phyloP scores from a whole-genome alignment of 2,113 vertebrate species.

The Lethenteron reissneri region DNA sequence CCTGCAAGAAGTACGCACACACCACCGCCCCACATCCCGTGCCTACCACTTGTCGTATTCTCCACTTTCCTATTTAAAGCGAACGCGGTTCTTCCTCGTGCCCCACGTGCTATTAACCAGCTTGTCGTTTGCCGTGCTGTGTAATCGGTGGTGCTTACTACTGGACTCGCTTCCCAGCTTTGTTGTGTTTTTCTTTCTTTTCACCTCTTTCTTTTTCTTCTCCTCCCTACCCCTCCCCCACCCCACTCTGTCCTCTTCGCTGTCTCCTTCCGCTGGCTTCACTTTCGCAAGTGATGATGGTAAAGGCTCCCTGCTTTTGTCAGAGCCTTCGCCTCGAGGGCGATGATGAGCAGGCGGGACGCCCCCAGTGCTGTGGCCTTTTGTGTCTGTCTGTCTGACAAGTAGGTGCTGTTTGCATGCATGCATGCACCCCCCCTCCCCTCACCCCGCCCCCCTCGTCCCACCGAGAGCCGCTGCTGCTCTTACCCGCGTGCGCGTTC shows the following conservation, averaged over 20 bases:
- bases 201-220: conserved; percentile 23
- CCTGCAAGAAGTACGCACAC: conserved; percentile 59
- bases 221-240: conserved; percentile 16
- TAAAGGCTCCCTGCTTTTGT: neutral
- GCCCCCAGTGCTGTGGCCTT: conserved; percentile 4
- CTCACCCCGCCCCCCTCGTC: too few relatives aligned
- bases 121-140: neutral
- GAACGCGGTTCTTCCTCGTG: too few relatives aligned
- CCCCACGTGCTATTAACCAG: neutral
- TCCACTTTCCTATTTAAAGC: too few relatives aligned
- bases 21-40: neutral
- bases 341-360: neutral
- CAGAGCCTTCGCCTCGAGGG: too few relatives aligned
- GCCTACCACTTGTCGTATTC: too few relatives aligned
- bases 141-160: conserved; percentile 3
- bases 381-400: conserved; percentile 2
- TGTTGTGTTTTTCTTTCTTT: conserved; percentile 19
- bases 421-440: too few relatives aligned
- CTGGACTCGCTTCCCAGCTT: conserved; percentile 14
- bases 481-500: too few relatives aligned
- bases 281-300: neutral
- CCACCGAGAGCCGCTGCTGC: too few relatives aligned
- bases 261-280: conserved; percentile 6
- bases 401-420: conserved; percentile 3
- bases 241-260: neutral